phyloP scores from a whole-genome alignment of 2,888 invertebrate genomes.

The Sphecodes monilicornis region DNA sequence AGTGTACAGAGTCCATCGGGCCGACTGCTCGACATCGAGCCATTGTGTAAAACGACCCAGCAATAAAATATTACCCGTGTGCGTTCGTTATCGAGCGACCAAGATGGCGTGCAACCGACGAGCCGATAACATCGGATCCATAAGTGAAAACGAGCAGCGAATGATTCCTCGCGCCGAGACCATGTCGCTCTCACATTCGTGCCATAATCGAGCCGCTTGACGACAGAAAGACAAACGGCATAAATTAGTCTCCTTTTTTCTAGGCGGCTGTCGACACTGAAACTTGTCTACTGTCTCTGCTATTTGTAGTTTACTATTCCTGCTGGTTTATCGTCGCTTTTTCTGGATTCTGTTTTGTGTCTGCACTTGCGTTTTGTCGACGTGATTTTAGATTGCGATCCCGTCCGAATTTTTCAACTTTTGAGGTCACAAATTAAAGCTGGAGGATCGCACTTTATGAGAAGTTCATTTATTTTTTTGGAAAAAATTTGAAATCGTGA shows the following conservation, averaged over 20 bases:
- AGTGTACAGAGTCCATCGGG: background rate
- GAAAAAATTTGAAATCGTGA: too few relatives aligned
- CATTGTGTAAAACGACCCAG: slow-evolving; percentile 9
- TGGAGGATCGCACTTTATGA: background rate
- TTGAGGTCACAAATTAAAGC: background rate
- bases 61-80: slow-evolving; percentile 29
- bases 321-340: background rate
- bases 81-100: background rate
- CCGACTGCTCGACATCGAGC: slow-evolving; percentile 18
- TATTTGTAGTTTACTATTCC: background rate
- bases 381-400: background rate
- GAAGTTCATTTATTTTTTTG: background rate
- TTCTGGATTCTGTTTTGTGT: background rate
- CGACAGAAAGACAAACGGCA: slow-evolving; percentile 5
- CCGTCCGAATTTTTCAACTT: background rate
- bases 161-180: slow-evolving; percentile 1
- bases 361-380: background rate
- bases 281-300: background rate
- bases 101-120: background rate
- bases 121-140: background rate
- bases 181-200: background rate
- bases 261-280: background rate
- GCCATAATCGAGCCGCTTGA: background rate
- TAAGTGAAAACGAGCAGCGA: slow-evolving; percentile 8
- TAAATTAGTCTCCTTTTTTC: background rate